A percentile compares a stretch with the other conserved stretches of the same genome.
These are phyloP conservation scores for Fragum sueziense DNA, from an alignment of 2,888 invertebrate genomes.

Conservation along the genomic window DNA sequence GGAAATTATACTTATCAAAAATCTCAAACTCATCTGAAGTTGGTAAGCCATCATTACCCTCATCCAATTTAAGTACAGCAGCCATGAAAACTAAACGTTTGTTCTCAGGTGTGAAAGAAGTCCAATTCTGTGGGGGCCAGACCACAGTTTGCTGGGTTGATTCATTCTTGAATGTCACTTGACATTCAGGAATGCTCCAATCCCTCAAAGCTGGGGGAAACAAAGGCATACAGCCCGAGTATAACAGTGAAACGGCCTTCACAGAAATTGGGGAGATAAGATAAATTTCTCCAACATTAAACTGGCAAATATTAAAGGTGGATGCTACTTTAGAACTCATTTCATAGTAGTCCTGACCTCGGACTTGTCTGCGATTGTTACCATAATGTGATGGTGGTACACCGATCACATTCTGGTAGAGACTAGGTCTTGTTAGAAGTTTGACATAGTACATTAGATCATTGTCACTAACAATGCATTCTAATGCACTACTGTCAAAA, in stretches of 20 bases:
- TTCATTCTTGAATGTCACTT: neutral
- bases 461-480: neutral
- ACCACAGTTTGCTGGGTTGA: neutral
- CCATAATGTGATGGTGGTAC: neutral
- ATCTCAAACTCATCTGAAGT: neutral
- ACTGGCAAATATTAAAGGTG: neutral
- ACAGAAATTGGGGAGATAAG: neutral
- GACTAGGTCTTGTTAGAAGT: neutral
- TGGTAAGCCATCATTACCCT: neutral
- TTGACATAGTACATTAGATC: neutral
- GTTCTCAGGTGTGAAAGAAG: neutral
- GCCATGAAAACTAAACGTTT: neutral
- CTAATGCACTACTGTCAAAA: neutral
- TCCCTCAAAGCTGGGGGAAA: neutral
- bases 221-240: neutral
- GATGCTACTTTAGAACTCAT: neutral
- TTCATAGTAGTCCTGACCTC: neutral
- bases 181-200: neutral
- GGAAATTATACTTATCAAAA: neutral
- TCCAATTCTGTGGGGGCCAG: constrained; percentile 15
- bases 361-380: neutral
- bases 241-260: neutral
- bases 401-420: neutral
- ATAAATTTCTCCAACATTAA: neutral
- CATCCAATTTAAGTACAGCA: constrained; percentile 13